Base-by-base conservation (phyloP, 1,140 invertebrate species). In the Solenopsis fugax region DNA sequence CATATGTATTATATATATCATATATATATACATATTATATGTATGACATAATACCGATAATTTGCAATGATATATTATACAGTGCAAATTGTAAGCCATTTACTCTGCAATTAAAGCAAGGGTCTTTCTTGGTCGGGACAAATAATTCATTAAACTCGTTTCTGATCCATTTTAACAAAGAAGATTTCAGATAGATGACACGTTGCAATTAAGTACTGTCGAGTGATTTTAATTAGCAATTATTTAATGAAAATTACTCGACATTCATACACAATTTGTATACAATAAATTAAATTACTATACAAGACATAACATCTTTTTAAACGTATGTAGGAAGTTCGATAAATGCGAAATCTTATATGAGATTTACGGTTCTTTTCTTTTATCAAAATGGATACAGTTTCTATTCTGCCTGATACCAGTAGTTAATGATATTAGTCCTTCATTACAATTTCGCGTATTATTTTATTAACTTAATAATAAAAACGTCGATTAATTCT, bases 91-190 rank as follows among this genome's bases (percentile, higher is more conserved):
- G 65, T 84, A 80, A 78, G 45, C 37, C 29, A 81, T 90, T 84
- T 75, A 76, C 54, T 69, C 41, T 58, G 78, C 88, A 82, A 29
- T 87, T 58, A 18, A 84, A 82, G 50, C 34, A 87, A 81, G 41
- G 41, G 18, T 85, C 75, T 85, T 90, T 87, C 56, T 81, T 89
- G 88, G 88, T 89, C 77, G 88, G 89, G 54, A 45, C 54, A 72
- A 62, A 60, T 56, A 37, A 78, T 60, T 41, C 45, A 50, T 78
- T 37, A 75, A 50, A 60, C 12, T 60, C 41, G 21, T 48, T 50
- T 73, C 9, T 18, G n/a, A 58, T 60, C 41, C n/a, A 50, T 34
- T 75, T 75, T 12, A 16, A 71, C 16, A 7, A 10, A 54, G 10
- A 54, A 56, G 4, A 73, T 82, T 58, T 52, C 10, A 48, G 54